Conservation (phyloP, 2,888 invertebrate genomes). For the Latrodectus hesperus region DNA sequence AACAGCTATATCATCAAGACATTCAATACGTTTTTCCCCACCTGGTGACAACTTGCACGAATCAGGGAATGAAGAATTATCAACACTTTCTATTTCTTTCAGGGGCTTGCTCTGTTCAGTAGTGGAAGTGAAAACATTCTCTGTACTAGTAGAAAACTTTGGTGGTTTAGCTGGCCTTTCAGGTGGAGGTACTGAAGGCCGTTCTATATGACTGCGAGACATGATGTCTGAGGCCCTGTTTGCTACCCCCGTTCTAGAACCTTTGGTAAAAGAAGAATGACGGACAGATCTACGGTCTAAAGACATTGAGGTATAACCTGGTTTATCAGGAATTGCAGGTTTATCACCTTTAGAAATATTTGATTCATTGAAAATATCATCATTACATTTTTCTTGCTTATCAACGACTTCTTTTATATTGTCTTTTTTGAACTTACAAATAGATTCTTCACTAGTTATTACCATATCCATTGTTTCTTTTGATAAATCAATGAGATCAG, state of each 20-base stretch:
- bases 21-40: neutral
- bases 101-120: neutral
- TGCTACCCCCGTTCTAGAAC: neutral
- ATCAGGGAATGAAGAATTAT: neutral
- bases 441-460: too few species aligned
- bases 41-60: neutral
- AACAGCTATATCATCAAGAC: neutral
- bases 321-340: constrained; percentile 51
- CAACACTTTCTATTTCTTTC: constrained; percentile 8
- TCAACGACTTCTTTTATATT: neutral
- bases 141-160: constrained; percentile 34
- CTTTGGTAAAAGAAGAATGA: neutral
- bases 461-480: neutral
- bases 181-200: constrained; percentile 53
- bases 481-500: constrained; percentile 41
- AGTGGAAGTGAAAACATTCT: neutral
- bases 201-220: constrained; percentile 50
- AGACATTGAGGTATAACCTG: constrained; percentile 54
- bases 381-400: constrained; percentile 4
- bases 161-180: constrained; percentile 41
- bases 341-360: constrained; percentile 26
- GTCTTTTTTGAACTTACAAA: neutral
- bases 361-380: neutral
- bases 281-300: constrained; percentile 48
- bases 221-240: constrained; percentile 16